phyloP scores from a whole-genome alignment of 2,113 vertebrate species.

The Pachycephala philippinensis region DNA sequence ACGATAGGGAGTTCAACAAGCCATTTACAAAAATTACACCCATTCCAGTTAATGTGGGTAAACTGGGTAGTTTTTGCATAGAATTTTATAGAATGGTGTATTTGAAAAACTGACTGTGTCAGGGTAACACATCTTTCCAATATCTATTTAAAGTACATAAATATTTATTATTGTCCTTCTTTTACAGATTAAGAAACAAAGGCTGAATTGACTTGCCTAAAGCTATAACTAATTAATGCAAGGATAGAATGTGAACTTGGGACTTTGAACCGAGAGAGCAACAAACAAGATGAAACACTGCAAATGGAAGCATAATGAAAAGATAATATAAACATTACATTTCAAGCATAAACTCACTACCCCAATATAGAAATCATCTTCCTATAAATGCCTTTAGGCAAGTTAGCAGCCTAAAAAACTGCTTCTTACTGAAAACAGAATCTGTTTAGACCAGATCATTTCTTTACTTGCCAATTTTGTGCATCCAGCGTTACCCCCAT shows the following conservation, averaged over 20 bases:
- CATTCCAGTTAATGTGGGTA: neutral
- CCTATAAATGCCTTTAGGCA: neutral
- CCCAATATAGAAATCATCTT: neutral
- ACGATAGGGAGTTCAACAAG: neutral
- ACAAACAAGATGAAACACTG: neutral
- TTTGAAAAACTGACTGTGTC: neutral
- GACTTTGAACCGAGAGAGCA: neutral
- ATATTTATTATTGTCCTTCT: slow-evolving; percentile 19
- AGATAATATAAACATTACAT: slow-evolving; percentile 1
- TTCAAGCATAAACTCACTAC: neutral
- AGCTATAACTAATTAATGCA: neutral
- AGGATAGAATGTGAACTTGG: neutral
- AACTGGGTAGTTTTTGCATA: neutral
- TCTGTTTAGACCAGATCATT: neutral
- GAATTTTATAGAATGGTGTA: neutral
- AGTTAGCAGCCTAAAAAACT: neutral
- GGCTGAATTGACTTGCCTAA: neutral
- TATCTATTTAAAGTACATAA: neutral
- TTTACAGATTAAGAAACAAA: neutral
- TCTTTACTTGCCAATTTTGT: neutral
- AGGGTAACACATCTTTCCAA: neutral
- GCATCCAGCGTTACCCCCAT: neutral
- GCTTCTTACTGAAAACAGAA: neutral
- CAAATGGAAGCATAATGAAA: neutral
- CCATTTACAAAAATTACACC: neutral